phyloP scores from a whole-genome alignment of 2,888 invertebrate species.

The Gandaritis pyraliata region DNA sequence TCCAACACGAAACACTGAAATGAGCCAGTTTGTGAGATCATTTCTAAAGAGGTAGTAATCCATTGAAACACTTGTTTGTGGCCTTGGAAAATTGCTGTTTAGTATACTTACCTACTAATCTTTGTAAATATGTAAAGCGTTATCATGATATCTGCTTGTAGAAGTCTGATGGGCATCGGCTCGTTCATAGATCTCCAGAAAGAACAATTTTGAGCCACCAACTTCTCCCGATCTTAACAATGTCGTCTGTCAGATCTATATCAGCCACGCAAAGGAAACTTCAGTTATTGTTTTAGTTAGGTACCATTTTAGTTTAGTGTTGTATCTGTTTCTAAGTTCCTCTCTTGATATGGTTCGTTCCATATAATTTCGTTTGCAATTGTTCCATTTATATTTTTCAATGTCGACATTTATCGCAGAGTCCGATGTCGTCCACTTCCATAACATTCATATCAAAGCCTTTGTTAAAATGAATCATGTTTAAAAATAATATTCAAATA shows the following conservation, averaged over 20 bases:
- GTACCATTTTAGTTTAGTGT: not conserved
- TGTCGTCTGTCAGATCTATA: no score
- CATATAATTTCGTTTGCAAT: slow-evolving; percentile 3
- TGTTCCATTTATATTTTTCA: slow-evolving; percentile 8
- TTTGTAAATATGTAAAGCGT: not conserved
- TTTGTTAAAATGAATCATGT: slow-evolving; percentile 28
- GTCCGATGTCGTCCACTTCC: slow-evolving; percentile 16
- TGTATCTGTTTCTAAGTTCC: not conserved
- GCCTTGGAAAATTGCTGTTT: slow-evolving; percentile 5
- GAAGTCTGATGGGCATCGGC: not conserved
- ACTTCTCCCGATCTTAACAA: no score
- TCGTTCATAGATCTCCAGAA: no score
- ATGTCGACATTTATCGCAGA: slow-evolving; percentile 10
- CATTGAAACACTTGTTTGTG: not conserved
- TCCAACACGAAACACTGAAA: slow-evolving; percentile 18
- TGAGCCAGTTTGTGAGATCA: slow-evolving; percentile 21
- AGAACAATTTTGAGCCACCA: no score
- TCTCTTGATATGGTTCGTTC: not conserved
- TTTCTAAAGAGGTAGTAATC: slow-evolving; percentile 7
- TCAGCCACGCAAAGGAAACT: no score
- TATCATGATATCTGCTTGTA: no score
- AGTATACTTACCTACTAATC: not conserved
- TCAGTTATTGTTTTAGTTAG: not conserved
- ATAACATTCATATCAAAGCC: slow-evolving; percentile 16
- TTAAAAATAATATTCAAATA: slow-evolving; percentile 24